Conservation (phyloP, 2,797 vertebrate genomes). For the Anomalospiza imberbis region DNA sequence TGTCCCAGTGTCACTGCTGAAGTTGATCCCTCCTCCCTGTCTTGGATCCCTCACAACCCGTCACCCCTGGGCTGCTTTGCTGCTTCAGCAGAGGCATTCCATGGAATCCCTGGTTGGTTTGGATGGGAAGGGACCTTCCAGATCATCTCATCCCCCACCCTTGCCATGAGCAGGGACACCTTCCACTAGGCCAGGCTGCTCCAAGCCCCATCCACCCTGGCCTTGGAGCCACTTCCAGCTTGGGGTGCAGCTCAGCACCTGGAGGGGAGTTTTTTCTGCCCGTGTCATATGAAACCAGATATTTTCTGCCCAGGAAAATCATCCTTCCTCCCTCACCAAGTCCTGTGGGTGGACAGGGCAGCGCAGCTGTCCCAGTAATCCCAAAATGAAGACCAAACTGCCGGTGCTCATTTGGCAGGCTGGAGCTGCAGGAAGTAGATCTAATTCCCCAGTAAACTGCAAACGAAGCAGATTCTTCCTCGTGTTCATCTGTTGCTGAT, state of each 20-base stretch:
- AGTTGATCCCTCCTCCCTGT: background rate
- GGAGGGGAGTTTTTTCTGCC: background rate
- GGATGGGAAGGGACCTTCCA: background rate
- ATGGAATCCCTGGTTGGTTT: background rate
- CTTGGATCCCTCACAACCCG: background rate
- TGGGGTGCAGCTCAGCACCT: background rate
- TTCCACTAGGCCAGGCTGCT: background rate
- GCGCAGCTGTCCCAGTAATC: background rate
- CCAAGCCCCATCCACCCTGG: background rate
- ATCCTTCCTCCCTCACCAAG: background rate
- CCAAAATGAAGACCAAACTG: background rate
- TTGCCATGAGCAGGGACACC: background rate
- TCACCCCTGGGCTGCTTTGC: background rate
- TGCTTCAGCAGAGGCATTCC: background rate
- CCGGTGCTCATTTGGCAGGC: background rate
- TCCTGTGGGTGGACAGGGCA: accelerated
- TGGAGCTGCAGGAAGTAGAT: background rate
- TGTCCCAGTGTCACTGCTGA: background rate
- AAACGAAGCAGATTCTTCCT: background rate
- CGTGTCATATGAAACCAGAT: background rate
- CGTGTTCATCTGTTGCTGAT: background rate
- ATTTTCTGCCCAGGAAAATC: background rate
- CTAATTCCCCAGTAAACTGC: background rate
- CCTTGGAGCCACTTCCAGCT: background rate
- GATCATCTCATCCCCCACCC: background rate